phyloP scores from a whole-genome alignment of 2,113 vertebrate genomes.

The Struthio camelus region DNA sequence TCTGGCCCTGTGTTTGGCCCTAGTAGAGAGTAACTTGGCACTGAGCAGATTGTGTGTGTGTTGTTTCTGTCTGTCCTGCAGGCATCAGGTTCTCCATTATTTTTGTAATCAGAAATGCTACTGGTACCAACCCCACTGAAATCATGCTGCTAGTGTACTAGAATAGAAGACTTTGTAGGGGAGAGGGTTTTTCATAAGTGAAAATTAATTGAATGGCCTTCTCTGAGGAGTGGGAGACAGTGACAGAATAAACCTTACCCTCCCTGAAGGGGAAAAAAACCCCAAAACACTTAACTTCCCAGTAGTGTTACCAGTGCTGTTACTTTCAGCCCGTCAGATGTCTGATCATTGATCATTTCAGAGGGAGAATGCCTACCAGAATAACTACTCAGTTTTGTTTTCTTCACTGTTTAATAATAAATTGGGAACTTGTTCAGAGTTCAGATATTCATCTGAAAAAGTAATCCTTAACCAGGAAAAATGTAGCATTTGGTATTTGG shows the following conservation, averaged over 20 bases:
- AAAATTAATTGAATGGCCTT: neutral
- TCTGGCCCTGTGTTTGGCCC: neutral
- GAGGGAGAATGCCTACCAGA: neutral
- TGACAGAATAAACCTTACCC: neutral
- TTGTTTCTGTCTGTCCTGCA: neutral
- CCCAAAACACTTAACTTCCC: neutral
- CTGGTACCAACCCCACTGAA: neutral
- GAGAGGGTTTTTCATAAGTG: no score
- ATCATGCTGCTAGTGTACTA: neutral
- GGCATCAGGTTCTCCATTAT: neutral
- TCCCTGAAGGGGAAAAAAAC: neutral
- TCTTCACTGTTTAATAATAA: neutral
- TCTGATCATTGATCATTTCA: neutral
- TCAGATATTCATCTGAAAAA: neutral
- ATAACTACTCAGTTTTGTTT: neutral
- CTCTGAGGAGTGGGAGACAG: neutral
- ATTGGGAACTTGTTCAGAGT: neutral
- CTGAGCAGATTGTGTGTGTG: fast-evolving
- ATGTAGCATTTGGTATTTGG: neutral
- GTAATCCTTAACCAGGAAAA: neutral
- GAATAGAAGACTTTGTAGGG: neutral
- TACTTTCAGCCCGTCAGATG: neutral
- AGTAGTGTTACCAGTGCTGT: neutral
- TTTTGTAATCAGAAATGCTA: neutral
- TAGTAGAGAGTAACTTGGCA: neutral